Evolutionary conservation across 2,797 vertebrate genomes (phyloP).

Genomic region (Apogon talboti): DNA sequence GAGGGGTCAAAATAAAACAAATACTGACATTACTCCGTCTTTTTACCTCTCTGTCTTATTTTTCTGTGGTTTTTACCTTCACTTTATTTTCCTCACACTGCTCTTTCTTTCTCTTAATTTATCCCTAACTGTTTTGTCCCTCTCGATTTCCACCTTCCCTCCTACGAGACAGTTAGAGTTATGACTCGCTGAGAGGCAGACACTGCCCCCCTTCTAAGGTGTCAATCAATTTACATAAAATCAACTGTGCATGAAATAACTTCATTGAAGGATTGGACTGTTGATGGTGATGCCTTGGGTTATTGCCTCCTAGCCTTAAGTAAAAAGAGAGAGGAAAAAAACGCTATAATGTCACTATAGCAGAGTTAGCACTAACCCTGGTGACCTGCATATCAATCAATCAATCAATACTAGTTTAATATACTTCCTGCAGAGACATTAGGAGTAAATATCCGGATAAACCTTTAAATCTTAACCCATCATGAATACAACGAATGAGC

Average conservation of each 20-base stretch:
- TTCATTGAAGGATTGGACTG: conserved; percentile 82
- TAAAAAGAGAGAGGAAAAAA: conserved; percentile 71
- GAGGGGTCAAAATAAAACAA: conserved; percentile 76
- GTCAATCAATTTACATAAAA: conserved; percentile 94
- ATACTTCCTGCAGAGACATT: conserved; percentile 53
- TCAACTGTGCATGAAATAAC: conserved; percentile 92
- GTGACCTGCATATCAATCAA: conserved; percentile 76
- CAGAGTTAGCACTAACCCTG: conserved; percentile 78
- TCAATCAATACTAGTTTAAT: conserved; percentile 81
- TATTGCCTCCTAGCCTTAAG: conserved; percentile 77
- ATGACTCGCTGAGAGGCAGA: conserved; percentile 86
- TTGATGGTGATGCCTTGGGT: conserved; percentile 74
- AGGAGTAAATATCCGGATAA: conserved; percentile 69
- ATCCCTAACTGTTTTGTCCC: conserved; percentile 54
- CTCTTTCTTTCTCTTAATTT: conserved; percentile 25
- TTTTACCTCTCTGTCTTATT: conserved; percentile 3
- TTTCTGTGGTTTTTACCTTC: not conserved
- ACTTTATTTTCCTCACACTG: not conserved
- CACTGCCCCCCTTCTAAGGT: conserved; percentile 83
- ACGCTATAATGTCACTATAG: conserved; percentile 78
- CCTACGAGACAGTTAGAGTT: conserved; percentile 86
- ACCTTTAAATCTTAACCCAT: conserved; percentile 63
- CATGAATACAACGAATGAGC: conserved; percentile 57
- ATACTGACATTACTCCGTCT: conserved; percentile 66
- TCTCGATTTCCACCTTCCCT: conserved; percentile 52